Evolutionary conservation across 1,140 invertebrate genomes (phyloP).

Genomic region (Drosophila pruinosa): DNA sequence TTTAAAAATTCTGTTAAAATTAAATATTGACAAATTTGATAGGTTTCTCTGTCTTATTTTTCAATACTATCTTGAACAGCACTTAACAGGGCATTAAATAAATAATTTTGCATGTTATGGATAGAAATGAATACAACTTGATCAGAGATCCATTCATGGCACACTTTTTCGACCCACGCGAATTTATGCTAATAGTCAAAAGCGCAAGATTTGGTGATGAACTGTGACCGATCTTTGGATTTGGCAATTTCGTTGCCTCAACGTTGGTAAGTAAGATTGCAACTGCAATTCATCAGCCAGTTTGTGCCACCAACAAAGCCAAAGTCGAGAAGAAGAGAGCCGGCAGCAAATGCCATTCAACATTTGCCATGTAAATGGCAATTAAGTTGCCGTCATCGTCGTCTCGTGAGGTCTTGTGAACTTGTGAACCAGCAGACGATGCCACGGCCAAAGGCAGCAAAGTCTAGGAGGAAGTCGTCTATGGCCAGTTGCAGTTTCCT

Average conservation of each 20-base stretch:
- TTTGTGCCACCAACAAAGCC: slow-evolving; percentile 73
- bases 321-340: slow-evolving; percentile 8
- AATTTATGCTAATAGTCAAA: slow-evolving; percentile 56
- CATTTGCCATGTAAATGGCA: slow-evolving; percentile 75
- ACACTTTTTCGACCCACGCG: slow-evolving; percentile 55
- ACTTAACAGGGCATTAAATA: neutral
- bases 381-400: slow-evolving; percentile 74
- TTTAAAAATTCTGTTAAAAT: no score
- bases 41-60: no score
- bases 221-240: slow-evolving; percentile 54
- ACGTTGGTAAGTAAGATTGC: slow-evolving; percentile 4
- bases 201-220: slow-evolving; percentile 6
- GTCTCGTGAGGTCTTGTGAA: slow-evolving; percentile 75
- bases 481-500: slow-evolving; percentile 32
- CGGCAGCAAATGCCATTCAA: slow-evolving; percentile 55
- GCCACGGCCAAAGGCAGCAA: slow-evolving; percentile 19
- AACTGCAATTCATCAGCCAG: slow-evolving; percentile 63
- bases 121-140: slow-evolving; percentile 20
- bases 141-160: slow-evolving; percentile 48
- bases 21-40: neutral
- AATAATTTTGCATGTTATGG: neutral
- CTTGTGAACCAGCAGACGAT: slow-evolving; percentile 53
- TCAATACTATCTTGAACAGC: neutral
- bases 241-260: neutral
- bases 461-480: slow-evolving; percentile 63